A percentile compares a stretch with the other conserved stretches of the same genome.
Conservation (phyloP, 2,797 vertebrate genomes). For the Thalassophryne amazonica region DNA sequence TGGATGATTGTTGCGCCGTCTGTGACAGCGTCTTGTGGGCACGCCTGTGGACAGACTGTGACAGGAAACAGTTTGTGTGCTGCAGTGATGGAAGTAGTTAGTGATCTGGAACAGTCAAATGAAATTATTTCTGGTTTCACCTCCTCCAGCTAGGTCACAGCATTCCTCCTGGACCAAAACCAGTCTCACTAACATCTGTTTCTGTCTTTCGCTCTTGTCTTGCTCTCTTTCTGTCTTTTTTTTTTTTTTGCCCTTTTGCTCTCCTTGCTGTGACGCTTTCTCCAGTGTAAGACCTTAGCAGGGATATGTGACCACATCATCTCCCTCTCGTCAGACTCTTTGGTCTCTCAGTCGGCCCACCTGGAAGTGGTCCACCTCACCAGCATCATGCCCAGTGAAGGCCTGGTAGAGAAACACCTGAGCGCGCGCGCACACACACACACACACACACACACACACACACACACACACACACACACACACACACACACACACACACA, state of each 20-base stretch:
- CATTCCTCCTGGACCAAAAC: slow-evolving; percentile 47
- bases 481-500: neutral
- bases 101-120: slow-evolving; percentile 67
- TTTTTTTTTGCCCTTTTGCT: neutral
- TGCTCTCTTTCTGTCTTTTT: slow-evolving; percentile 4
- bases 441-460: neutral
- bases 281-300: slow-evolving; percentile 90
- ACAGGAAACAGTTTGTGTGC: slow-evolving; percentile 65
- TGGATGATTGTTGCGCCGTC: slow-evolving; percentile 39
- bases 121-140: slow-evolving; percentile 68
- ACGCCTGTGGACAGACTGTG: slow-evolving; percentile 49
- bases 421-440: neutral
- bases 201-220: slow-evolving; percentile 32
- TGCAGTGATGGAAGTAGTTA: slow-evolving; percentile 52
- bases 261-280: slow-evolving; percentile 16
- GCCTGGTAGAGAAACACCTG: slow-evolving; percentile 76
- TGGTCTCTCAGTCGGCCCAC: slow-evolving; percentile 87
- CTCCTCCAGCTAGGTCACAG: slow-evolving; percentile 65
- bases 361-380: slow-evolving; percentile 87
- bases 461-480: neutral
- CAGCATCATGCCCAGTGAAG: slow-evolving; percentile 86
- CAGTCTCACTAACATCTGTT: slow-evolving; percentile 65
- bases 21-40: slow-evolving; percentile 46
- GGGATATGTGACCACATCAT: slow-evolving; percentile 95
- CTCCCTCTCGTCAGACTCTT: slow-evolving; percentile 88